Evolutionary conservation across 2,113 vertebrate species (phyloP).

Genomic region (Bettongia penicillata): DNA sequence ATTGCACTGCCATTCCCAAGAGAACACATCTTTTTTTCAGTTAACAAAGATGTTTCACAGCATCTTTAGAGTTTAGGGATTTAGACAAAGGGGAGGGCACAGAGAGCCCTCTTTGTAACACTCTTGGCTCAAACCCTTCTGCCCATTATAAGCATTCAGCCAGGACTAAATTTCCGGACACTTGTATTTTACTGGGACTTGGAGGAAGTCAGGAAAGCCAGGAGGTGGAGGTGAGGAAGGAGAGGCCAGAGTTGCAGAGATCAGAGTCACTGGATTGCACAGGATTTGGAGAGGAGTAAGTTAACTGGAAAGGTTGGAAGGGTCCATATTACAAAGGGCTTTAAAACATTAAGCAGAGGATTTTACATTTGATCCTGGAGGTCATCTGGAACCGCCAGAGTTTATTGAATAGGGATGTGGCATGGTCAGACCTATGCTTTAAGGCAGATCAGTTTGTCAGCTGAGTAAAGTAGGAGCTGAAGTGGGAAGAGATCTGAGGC

Average conservation of each 20-base stretch:
- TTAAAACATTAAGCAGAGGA: neutral
- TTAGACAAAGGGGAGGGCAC: slow-evolving; percentile 3
- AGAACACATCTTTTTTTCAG: slow-evolving; percentile 39
- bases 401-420: neutral
- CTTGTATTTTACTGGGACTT: neutral
- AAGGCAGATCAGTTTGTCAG: neutral
- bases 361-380: neutral
- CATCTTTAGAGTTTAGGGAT: neutral
- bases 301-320: neutral
- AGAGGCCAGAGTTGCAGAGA: neutral
- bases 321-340: neutral
- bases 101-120: neutral
- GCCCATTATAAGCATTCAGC: neutral
- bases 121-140: neutral
- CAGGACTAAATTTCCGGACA: neutral
- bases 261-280: neutral
- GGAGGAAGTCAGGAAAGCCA: neutral
- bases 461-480: neutral
- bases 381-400: neutral
- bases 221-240: neutral
- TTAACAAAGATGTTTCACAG: neutral
- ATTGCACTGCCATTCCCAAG: neutral
- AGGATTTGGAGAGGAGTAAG: neutral
- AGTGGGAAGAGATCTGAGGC: neutral
- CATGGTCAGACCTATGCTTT: neutral